Evolutionary conservation across 2,888 invertebrate species (phyloP).

Genomic region (Actias luna): DNA sequence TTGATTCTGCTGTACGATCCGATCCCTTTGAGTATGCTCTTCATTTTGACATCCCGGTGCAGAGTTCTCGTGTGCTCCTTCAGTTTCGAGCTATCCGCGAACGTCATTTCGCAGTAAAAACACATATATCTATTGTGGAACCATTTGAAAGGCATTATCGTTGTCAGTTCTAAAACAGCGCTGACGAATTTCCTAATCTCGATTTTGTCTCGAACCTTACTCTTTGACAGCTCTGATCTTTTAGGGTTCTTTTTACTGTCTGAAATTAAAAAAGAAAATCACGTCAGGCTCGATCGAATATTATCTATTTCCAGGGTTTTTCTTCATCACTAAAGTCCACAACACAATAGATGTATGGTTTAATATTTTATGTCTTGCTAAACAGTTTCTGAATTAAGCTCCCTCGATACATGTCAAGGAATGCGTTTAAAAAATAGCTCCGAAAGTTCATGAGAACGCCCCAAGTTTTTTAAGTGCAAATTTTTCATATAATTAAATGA

Average conservation of each 20-base stretch:
- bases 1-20: conserved; percentile 39
- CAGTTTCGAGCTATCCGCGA: conserved; percentile 23
- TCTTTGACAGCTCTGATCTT: conserved; percentile 16
- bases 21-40: conserved; percentile 7
- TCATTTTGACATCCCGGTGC: conserved; percentile 15
- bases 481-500: no score
- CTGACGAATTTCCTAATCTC: conserved; percentile 28
- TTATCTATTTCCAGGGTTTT: not conserved
- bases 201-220: conserved; percentile 22
- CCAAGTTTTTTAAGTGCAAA: no score
- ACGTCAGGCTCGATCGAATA: not conserved
- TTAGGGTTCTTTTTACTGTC: not conserved
- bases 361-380: not conserved
- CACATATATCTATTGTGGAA: conserved; percentile 34
- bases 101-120: conserved; percentile 31
- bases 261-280: conserved; percentile 1
- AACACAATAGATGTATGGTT: not conserved
- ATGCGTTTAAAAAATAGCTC: no score
- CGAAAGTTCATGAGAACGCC: no score
- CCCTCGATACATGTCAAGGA: no score
- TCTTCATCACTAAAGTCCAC: not conserved
- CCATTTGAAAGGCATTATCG: conserved; percentile 35
- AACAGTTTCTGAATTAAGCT: no score
- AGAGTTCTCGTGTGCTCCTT: conserved; percentile 15
- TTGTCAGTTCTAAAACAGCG: conserved; percentile 30